Percentiles rank a stretch among this genome's conserved stretches.
phyloP scores from a whole-genome alignment of 2,888 invertebrate species.

The Mantis religiosa region DNA sequence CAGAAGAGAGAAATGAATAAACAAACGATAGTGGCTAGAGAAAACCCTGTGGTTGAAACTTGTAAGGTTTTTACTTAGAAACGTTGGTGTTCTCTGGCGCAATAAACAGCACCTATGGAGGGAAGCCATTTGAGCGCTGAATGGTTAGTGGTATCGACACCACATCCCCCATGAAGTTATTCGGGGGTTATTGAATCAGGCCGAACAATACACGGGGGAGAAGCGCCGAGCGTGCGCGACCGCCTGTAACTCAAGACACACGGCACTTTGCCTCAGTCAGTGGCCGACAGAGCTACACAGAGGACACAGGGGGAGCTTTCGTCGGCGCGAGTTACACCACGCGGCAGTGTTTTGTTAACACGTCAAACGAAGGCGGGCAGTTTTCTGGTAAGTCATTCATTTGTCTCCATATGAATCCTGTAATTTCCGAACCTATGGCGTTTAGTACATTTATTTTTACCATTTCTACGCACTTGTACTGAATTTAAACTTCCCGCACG shows the following conservation, averaged over 20 bases:
- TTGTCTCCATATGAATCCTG: neutral
- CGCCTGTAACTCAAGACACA: neutral
- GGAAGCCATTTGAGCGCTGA: no score
- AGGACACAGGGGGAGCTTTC: neutral
- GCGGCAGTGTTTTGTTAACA: neutral
- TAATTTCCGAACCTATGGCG: no score
- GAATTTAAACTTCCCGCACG: no score
- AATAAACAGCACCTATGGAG: no score
- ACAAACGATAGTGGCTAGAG: no score
- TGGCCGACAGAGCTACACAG: neutral
- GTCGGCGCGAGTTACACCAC: neutral
- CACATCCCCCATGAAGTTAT: neutral
- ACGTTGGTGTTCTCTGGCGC: no score
- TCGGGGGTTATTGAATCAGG: neutral
- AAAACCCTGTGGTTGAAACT: no score
- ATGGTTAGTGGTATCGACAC: neutral
- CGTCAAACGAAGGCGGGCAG: neutral
- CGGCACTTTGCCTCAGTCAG: neutral
- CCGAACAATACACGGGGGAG: neutral
- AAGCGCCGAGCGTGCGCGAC: neutral
- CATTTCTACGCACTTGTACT: no score
- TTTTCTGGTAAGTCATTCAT: neutral
- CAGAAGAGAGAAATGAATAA: no score
- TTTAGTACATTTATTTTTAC: no score
- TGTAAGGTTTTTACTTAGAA: no score